A percentile compares a stretch with the other conserved stretches of the same genome.
phyloP scores from a whole-genome alignment of 2,797 vertebrate genomes.

The Dermochelys coriacea region DNA sequence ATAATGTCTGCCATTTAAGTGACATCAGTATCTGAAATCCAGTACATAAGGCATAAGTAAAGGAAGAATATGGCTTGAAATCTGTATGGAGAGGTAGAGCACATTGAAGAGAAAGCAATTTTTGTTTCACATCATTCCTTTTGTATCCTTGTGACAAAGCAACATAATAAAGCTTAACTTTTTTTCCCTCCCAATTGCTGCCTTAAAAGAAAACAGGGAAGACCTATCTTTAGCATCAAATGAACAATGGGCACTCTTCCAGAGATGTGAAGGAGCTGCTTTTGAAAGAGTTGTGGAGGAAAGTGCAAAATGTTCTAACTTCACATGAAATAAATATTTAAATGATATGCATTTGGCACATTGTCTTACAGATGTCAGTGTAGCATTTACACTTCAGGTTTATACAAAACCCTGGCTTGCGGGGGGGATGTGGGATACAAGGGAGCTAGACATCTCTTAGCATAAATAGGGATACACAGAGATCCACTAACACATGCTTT shows the following conservation, averaged over 20 bases:
- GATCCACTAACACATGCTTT: not conserved
- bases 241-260: conserved; percentile 78
- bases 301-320: conserved; percentile 79
- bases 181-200: conserved; percentile 48
- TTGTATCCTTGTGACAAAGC: conserved; percentile 77
- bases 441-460: not conserved
- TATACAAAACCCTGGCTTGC: not conserved
- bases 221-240: conserved; percentile 78
- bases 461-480: not conserved
- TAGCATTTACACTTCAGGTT: not conserved
- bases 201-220: conserved; percentile 78
- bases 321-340: conserved; percentile 63
- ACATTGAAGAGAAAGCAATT: conserved; percentile 64
- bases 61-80: conserved; percentile 41
- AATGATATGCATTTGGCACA: conserved; percentile 67
- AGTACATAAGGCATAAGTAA: not conserved
- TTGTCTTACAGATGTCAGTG: conserved; percentile 14
- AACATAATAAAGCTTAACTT: conserved; percentile 76
- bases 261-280: conserved; percentile 72
- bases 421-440: not conserved
- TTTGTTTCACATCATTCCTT: conserved; percentile 75
- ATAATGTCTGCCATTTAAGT: not conserved
- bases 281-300: conserved; percentile 75
- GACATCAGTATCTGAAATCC: conserved; percentile 20
- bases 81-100: conserved; percentile 31